phyloP scores from a whole-genome alignment of 2,888 invertebrate genomes.

The Gymnosoma rotundatum region DNA sequence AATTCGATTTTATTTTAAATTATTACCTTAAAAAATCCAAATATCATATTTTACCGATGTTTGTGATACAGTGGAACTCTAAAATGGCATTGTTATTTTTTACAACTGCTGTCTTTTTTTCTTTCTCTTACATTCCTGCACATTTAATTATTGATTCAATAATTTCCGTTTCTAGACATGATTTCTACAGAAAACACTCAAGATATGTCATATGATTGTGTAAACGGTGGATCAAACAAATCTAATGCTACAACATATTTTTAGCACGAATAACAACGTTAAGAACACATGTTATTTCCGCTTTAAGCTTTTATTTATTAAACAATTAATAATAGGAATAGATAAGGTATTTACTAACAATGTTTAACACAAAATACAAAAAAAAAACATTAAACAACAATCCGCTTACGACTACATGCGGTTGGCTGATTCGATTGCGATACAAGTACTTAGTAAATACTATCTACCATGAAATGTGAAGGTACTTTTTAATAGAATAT shows the following conservation, averaged over 20 bases:
- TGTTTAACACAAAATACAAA: not conserved
- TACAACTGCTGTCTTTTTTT: not conserved
- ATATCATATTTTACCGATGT: too few relatives aligned
- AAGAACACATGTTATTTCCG: constrained; percentile 56
- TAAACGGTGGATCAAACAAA: constrained; percentile 47
- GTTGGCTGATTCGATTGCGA: not conserved
- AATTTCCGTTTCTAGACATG: constrained; percentile 54
- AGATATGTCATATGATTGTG: constrained; percentile 25
- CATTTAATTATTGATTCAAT: constrained; percentile 25
- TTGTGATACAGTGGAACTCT: too few relatives aligned
- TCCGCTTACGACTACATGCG: constrained; percentile 41
- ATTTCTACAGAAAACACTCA: constrained; percentile 46
- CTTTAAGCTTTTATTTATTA: constrained; percentile 55
- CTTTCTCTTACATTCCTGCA: constrained; percentile 17
- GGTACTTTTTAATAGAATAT: constrained; percentile 45
- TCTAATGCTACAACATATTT: constrained; percentile 30
- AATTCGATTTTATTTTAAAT: too few relatives aligned
- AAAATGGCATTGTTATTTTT: not conserved
- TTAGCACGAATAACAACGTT: constrained; percentile 33
- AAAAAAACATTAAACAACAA: constrained; percentile 35
- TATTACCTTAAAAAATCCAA: too few relatives aligned
- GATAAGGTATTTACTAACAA: constrained; percentile 46
- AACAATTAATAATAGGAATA: constrained; percentile 43
- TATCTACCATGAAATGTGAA: constrained; percentile 49
- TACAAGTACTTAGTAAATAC: constrained; percentile 29